Base-by-base conservation (phyloP, 2,113 vertebrate species). In the Synchiropus splendidus region DNA sequence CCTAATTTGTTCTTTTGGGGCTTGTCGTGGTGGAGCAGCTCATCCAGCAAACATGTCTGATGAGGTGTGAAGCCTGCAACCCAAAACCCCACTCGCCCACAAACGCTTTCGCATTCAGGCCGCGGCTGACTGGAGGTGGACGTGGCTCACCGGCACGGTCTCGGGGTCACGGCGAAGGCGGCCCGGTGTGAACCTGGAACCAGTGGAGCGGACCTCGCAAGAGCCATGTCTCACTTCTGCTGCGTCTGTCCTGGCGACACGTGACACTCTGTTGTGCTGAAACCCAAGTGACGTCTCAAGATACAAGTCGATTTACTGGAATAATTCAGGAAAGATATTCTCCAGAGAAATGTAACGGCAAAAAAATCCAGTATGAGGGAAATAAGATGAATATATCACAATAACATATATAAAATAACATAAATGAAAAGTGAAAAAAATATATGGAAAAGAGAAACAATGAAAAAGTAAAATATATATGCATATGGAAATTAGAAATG, bases 1-100 rank as follows among this genome's bases (percentile, higher is more conserved):
- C 75, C 80, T 75, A 75, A 77, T 79, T 82, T 80, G 64, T 72
- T 74, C 65, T 73, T 77, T 77, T 77, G 21, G 58, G 69, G 61
- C 73, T 77, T 78, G 80, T 78, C 75, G 65, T 70, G 61, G 67
- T 61, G 70, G 42, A 72, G 70, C 66, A 74, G 70, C 70, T 75
- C 74, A 74, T 76, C 72, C 70, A 74, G 74, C 61, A 75, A 79
- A 77, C 74, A 72, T 43, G 65, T 42, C 64, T 68, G 76, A 79
- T 67, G 70, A 81, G 70, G 67, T 81, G 76, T 78, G 77, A 81
- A 78, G 72, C 68, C 58, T 69, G 66, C 59, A 49, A 27, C 21
- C 68, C 61, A 54, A 64, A 72, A 70, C 55, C 61, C 63, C 64
- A 64, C 62, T 66, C 54, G 66, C 58, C 67, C 59, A 58, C 65